phyloP scores from a whole-genome alignment of 1,140 invertebrate species.

The Heliconius himera region DNA sequence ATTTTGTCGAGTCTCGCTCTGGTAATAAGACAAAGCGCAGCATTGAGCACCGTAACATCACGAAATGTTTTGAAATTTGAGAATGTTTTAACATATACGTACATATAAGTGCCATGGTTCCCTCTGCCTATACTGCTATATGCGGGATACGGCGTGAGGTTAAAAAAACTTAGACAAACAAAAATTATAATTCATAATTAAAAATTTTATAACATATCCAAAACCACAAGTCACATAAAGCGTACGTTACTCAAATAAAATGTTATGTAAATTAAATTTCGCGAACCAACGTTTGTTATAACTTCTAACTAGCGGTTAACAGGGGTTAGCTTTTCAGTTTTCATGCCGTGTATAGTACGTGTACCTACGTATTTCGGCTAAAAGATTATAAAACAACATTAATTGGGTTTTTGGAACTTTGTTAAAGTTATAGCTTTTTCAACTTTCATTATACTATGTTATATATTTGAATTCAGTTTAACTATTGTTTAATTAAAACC shows the following conservation, averaged over 20 bases:
- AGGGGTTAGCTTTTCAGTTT: not conserved
- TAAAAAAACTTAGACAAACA: too few species aligned
- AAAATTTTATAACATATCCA: not conserved
- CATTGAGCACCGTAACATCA: too few species aligned
- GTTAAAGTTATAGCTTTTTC: not conserved
- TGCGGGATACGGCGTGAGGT: too few species aligned
- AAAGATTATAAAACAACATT: conserved; percentile 5
- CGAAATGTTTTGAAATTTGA: too few species aligned
- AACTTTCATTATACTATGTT: not conserved
- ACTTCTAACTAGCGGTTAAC: not conserved
- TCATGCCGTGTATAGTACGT: not conserved
- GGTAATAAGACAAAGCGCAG: too few species aligned
- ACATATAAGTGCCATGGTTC: too few species aligned
- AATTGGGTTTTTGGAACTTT: not conserved
- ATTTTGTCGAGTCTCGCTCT: too few species aligned
- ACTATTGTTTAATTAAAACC: too few species aligned
- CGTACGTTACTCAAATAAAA: conserved; percentile 1
- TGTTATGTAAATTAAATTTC: conserved; percentile 14
- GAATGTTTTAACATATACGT: too few species aligned
- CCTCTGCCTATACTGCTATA: too few species aligned
- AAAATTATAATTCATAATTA: not conserved
- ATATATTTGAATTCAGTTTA: not conserved
- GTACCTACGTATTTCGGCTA: not conserved
- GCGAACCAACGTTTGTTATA: not conserved
- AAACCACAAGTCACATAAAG: not conserved